Base-by-base conservation (phyloP, 2,888 invertebrate genomes). In the Cotesia congregata region DNA sequence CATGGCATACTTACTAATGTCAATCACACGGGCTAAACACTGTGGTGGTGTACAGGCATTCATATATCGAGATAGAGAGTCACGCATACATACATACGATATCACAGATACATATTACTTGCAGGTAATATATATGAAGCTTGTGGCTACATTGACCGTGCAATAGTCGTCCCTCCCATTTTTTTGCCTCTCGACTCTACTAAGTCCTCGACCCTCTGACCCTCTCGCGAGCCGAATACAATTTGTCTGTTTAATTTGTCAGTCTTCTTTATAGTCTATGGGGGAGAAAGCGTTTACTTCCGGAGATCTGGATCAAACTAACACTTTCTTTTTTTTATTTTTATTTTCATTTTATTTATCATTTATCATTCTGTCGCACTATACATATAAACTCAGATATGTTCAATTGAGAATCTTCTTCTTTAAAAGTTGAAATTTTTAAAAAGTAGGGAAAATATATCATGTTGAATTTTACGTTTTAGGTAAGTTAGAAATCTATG, bases 1-100 rank as follows among this genome's bases (percentile, higher is more conserved):
- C 89, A 86, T 89, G 89, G 89, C 89, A 89, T 86, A 89, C 89
- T 89, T 89, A 88, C 86, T 85, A 89, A 89, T 89, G 89, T 89
- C 89, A 89, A 89, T 89, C 89, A 89, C 89, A 89, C 89, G 83
- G 75, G 30, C 67, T 84, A 83, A 82, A 85, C 86, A 86, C 7
- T 59, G 71, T 76, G 73, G 70, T 78, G 85, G 74, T 41, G 59
- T 61, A 12, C 61, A 60, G 62, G 38, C 41, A 59, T 59, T 67
- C 60, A 50, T 61, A 72, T 20, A 67, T 67, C 64, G 65, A 71
- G 59, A 67, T 67, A 41, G 65, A 71, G 59, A 40, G 20, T 67
- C 62, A 61, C 71, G 65, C 59, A 41, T 64, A 76, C 64, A 61
- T 69, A 64, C 30, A 41, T 30, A 74, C 61, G 30, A 30, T 30